phyloP scores from a whole-genome alignment of 2,797 vertebrate genomes.

The Enteromius paludinosus region DNA sequence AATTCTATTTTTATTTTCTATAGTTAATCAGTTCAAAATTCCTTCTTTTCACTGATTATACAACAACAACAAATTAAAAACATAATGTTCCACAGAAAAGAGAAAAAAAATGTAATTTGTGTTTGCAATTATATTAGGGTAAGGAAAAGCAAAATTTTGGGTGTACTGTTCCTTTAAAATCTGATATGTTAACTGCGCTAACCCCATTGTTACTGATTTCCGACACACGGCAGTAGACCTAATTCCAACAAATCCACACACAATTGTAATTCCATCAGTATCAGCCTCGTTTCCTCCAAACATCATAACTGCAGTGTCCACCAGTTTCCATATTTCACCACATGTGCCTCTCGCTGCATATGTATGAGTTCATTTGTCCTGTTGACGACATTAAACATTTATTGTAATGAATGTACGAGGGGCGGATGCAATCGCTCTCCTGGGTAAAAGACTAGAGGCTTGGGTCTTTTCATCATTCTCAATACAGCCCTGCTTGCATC shows the following conservation, averaged over 20 bases:
- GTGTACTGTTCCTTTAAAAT: not conserved
- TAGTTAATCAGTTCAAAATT: no score
- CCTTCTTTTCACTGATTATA: no score
- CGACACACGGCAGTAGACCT: not conserved
- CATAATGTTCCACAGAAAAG: not conserved
- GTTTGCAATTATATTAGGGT: not conserved
- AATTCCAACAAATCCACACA: not conserved
- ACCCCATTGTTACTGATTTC: conserved; percentile 16
- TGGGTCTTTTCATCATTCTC: conserved; percentile 43
- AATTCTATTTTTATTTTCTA: no score
- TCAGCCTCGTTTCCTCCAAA: not conserved
- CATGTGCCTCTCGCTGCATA: conserved; percentile 21
- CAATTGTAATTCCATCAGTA: not conserved
- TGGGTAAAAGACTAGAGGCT: conserved; percentile 7
- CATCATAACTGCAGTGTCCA: conserved; percentile 8
- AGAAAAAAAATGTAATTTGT: not conserved
- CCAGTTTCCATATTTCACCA: conserved; percentile 35
- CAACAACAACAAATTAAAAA: not conserved
- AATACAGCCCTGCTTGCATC: conserved; percentile 39
- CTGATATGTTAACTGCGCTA: not conserved
- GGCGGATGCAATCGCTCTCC: conserved; percentile 32
- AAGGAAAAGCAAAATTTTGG: not conserved
- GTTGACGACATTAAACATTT: conserved; percentile 48
- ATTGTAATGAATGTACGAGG: conserved; percentile 32
- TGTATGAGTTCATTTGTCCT: conserved; percentile 43